Base-by-base conservation (phyloP, 2,113 vertebrate genomes). In the Scomber scombrus region DNA sequence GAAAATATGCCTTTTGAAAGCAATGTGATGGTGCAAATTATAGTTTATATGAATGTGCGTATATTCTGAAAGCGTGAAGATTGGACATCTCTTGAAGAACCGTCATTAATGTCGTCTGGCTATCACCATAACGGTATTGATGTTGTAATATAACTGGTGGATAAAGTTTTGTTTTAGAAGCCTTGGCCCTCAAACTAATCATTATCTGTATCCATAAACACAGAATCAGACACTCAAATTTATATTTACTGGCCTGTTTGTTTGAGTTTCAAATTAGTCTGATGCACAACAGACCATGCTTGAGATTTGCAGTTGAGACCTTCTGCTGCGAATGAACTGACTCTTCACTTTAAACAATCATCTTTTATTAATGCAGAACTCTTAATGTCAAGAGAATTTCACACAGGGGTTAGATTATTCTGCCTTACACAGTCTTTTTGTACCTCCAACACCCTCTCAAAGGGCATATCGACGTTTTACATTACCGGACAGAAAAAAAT, bases 381-480 rank as follows among this genome's bases (percentile, higher is more conserved):
- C n/a, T 63, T 67, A 29, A 78, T 62, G 72, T 69, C 60, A 66
- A 10, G 54, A 21, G 31, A 40, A 52, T 72, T 62, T 68, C 64
- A 71, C 21, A 40, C 26, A 5, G 56, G 13, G 19, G 16, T 43
- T 64, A 55, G 15, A 67, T 78, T 68, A 23, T 21, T 61, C 70
- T 61, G 65, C 21, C 60, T 75, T 73, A 34, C 54, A 54, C 55
- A 49, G 55, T 6, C 34, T 58, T 75, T 79, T 75, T 61, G 43
- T 56, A 61, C 81, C 63, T 73, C 79, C 3, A 13, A 51, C 16
- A 16, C 52, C 40, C 50, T 74, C 29, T 62, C 77, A 80, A 80
- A 89, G 73, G 67, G 29, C 57, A 78, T 10, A 64, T 21, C 69
- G 52, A 75, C 55, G 34, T 70, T 82, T 67, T n/a, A 54, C n/a